Evolutionary conservation across 2,113 vertebrate species (phyloP).

Genomic region (Myotis yumanensis): DNA sequence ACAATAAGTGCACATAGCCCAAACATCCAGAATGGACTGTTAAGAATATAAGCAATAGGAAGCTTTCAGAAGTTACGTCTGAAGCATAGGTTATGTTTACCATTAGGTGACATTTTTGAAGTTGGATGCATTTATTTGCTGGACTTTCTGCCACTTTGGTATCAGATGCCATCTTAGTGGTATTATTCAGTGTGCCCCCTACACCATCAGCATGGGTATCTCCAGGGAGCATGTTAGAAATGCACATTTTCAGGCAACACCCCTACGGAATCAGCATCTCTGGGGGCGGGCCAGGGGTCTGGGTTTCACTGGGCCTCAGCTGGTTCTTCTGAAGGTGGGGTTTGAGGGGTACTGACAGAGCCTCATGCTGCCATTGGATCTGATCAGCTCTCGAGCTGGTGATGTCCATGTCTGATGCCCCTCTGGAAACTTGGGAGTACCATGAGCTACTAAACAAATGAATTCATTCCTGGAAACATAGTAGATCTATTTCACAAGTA

Average conservation of each 20-base stretch:
- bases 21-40: neutral
- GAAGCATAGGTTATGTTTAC: neutral
- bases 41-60: too few species aligned
- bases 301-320: neutral
- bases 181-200: neutral
- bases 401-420: neutral
- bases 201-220: neutral
- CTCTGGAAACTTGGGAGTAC: neutral
- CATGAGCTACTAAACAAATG: neutral
- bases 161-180: neutral
- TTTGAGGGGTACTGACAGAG: neutral
- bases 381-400: neutral
- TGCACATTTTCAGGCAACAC: fast-evolving
- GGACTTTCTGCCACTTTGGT: neutral
- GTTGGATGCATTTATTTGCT: neutral
- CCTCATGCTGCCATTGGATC: neutral
- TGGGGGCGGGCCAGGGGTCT: neutral
- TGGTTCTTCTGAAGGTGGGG: neutral
- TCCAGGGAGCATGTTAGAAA: neutral
- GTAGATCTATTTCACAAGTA: neutral
- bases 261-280: neutral
- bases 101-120: neutral
- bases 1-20: neutral
- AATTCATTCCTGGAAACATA: neutral
- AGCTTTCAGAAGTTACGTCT: neutral